Evolutionary conservation across 2,888 invertebrate species (phyloP).

Genomic region (Rotaria sp.): DNA sequence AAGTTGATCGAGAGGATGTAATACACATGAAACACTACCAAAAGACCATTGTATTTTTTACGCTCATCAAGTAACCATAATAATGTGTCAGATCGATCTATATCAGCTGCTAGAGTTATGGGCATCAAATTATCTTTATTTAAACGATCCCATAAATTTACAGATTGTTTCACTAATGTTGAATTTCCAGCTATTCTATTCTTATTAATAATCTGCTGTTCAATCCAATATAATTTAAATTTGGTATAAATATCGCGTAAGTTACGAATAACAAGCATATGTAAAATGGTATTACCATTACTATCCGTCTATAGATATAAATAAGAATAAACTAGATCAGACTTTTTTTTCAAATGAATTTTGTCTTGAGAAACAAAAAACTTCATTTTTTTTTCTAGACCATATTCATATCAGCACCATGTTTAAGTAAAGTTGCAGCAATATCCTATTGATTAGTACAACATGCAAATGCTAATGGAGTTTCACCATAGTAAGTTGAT

Average conservation of each 20-base stretch:
- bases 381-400: too few species aligned
- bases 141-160: neutral
- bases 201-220: too few species aligned
- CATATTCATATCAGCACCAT: neutral
- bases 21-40: constrained; percentile 86
- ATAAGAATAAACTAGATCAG: too few species aligned
- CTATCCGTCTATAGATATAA: neutral
- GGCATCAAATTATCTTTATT: constrained; percentile 78
- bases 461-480: neutral
- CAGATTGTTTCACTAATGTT: neutral
- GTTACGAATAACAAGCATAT: too few species aligned
- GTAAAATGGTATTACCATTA: neutral
- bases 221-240: neutral
- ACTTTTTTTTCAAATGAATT: too few species aligned
- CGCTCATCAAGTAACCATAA: constrained; percentile 91
- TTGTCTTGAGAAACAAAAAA: too few species aligned
- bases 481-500: neutral
- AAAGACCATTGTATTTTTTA: constrained; percentile 94
- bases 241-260: neutral
- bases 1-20: constrained; percentile 84
- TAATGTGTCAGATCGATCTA: constrained; percentile 84
- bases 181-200: too few species aligned
- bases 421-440: neutral
- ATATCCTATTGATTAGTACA: neutral
- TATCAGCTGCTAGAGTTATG: constrained; percentile 80